Evolutionary conservation across 2,113 vertebrate species (phyloP), one percentile per base, ranked within the genome.

Genomic region (Platichthys flesus): DNA sequence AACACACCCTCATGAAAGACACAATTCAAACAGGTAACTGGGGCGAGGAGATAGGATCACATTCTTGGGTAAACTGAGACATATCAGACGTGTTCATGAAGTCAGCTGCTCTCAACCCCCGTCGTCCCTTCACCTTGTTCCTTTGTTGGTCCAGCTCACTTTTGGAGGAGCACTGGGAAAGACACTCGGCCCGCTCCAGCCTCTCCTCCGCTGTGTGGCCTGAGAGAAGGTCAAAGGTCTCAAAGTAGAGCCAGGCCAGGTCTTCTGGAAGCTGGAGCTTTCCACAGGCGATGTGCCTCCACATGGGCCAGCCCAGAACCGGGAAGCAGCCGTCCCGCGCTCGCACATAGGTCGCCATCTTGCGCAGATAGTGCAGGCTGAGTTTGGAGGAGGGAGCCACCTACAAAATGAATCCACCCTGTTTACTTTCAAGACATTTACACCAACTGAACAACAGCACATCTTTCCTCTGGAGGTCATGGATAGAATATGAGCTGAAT

Each of bases 221-320:
- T 0, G 81, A 54, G 26, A 99, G 92, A 40, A 96, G 93, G 86
- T 96, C 95, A 78, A 96, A 99, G 8, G 96, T 94, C 88, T 99
- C 96, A 60, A 98, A 97, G 91, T 98, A 99, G 23, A 99, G 94
- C 98, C 98, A 99, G 0, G 97, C 97, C 31, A 96, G 77, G 10
- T 95, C 96, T 61, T 95, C 95, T 35, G 91, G 81, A 35, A 99
- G 88, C 93, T 97, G 97, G 59, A 99, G 93, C 90, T 99, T 99
- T 9, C 96, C 97, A 59, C 98, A 99, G 23, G 97, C 97, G 5
- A 99, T 97, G 70, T 95, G 97, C 52, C 95, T 92, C 98, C 97
- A 99, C 74, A 95, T 92, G 18, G 93, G 85, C 97, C 97, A 99
- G 79, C 82, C 80, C 56, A 99, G 82, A 4, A 85, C 73, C 1